These are phyloP conservation scores for Dryococelus australis DNA, from an alignment of 2,888 invertebrate genomes.

Conservation along the genomic window DNA sequence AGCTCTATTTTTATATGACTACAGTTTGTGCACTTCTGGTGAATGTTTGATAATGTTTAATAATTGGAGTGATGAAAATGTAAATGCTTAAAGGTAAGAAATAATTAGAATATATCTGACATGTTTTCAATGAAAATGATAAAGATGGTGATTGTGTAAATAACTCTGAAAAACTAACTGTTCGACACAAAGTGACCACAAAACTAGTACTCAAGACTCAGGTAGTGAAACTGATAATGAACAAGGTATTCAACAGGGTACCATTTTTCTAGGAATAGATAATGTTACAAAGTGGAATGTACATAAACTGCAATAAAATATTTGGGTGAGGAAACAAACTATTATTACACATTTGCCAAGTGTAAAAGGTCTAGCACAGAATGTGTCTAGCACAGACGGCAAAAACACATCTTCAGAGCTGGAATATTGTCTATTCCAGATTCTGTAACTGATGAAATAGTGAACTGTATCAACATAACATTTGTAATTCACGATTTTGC, in stretches of 20 bases:
- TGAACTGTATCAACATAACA: neutral
- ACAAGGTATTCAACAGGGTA: neutral
- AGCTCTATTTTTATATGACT: neutral
- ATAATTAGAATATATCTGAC: neutral
- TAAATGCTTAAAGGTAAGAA: neutral
- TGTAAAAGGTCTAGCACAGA: neutral
- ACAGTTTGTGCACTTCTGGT: neutral
- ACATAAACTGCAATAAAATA: neutral
- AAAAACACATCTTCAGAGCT: conserved; percentile 1
- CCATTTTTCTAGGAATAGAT: neutral
- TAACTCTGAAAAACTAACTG: neutral
- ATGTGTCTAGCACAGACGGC: no score
- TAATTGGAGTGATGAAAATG: neutral
- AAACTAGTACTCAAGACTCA: neutral
- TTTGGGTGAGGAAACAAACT: neutral
- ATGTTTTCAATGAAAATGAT: neutral
- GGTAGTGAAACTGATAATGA: neutral
- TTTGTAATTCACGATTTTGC: neutral
- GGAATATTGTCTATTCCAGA: neutral
- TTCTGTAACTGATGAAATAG: neutral
- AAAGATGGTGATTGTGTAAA: neutral
- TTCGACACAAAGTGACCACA: neutral
- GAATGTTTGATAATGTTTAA: neutral
- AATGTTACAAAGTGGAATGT: neutral
- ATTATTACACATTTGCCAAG: neutral